These are phyloP conservation scores for Cantharis rufa DNA, from an alignment of 2,888 invertebrate genomes.

Conservation along the genomic window DNA sequence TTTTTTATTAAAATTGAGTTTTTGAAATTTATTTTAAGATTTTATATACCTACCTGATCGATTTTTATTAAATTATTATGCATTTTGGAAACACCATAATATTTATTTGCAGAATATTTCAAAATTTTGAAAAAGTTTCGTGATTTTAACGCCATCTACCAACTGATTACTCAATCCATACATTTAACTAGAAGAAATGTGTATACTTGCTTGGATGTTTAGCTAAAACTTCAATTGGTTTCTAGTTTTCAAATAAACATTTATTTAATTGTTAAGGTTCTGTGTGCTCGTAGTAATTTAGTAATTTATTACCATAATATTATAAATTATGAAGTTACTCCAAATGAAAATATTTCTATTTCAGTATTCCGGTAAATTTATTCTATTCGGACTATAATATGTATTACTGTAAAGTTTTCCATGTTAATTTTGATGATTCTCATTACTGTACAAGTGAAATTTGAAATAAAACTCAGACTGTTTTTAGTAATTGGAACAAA, in stretches of 20 bases:
- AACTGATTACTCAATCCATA: neutral
- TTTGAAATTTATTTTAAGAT: neutral
- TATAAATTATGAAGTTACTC: conserved; percentile 50
- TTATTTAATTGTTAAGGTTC: too few species aligned
- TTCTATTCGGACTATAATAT: neutral
- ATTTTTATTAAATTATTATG: neutral
- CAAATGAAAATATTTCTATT: conserved; percentile 1
- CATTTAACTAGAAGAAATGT: neutral
- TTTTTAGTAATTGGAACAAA: neutral
- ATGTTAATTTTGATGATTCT: neutral
- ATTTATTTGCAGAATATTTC: neutral
- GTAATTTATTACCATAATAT: conserved; percentile 57
- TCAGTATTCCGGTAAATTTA: neutral
- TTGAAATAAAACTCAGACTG: neutral
- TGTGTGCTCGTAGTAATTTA: too few species aligned
- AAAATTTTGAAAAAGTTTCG: neutral
- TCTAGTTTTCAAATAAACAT: too few species aligned
- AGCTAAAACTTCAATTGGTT: too few species aligned
- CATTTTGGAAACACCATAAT: neutral
- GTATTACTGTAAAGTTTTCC: neutral
- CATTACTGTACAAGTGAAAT: neutral
- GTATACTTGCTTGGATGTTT: neutral
- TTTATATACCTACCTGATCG: neutral
- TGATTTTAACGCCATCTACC: neutral
- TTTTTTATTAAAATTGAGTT: neutral